These are phyloP conservation scores for Cataglyphis albicans DNA, from an alignment of 2,888 invertebrate genomes.

Conservation along the genomic window DNA sequence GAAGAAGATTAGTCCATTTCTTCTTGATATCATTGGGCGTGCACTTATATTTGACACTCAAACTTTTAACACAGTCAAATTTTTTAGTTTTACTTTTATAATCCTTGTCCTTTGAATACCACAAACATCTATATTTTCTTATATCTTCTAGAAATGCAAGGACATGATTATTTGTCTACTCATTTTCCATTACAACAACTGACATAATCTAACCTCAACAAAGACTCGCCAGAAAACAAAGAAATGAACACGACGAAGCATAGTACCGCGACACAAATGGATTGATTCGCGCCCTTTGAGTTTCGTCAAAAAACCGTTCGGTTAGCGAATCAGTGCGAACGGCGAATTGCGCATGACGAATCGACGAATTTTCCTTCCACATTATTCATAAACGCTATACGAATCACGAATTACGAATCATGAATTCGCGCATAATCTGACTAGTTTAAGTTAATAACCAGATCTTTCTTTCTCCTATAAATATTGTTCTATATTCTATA, in stretches of 20 bases:
- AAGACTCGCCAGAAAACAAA: not conserved
- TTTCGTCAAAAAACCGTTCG: constrained; percentile 1
- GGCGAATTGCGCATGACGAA: not conserved
- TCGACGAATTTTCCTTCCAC: not conserved
- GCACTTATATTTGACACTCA: not conserved
- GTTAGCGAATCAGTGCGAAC: not conserved
- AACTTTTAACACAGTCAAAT: not conserved
- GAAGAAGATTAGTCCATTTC: not conserved
- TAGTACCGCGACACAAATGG: not conserved
- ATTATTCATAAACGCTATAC: not conserved
- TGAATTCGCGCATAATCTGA: too few relatives aligned
- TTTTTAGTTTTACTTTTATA: not conserved
- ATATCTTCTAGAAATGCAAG: not conserved
- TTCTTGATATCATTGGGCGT: not conserved
- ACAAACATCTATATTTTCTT: not conserved
- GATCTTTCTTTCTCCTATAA: too few relatives aligned
- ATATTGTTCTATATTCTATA: too few relatives aligned
- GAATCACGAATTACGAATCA: too few relatives aligned
- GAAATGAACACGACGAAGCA: not conserved
- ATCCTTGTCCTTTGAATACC: not conserved
- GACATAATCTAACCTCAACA: not conserved
- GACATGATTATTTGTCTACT: constrained; percentile 1
- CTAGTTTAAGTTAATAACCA: too few relatives aligned
- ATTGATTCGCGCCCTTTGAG: not conserved
- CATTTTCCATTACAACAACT: not conserved